These are phyloP conservation scores for Caenorhabditis afra DNA, from an alignment of 2,888 invertebrate species.

Conservation along the genomic window DNA sequence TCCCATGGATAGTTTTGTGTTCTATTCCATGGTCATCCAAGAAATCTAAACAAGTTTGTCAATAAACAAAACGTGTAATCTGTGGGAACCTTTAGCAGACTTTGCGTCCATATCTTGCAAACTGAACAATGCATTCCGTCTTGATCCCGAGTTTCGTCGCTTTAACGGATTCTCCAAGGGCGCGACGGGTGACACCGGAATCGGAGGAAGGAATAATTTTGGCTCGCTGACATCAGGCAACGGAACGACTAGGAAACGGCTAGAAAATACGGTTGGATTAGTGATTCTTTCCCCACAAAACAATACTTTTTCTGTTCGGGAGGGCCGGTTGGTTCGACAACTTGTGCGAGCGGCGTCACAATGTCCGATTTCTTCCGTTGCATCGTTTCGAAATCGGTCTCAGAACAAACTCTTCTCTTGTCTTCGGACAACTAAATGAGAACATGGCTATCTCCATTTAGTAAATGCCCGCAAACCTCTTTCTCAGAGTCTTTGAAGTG, in stretches of 20 bases:
- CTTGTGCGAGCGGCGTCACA: constrained; percentile 29
- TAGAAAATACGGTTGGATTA: constrained; percentile 2
- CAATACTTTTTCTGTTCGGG: constrained; percentile 50
- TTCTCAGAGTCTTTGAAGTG: constrained; percentile 75
- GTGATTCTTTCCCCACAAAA: too few species aligned
- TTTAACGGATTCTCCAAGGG: constrained; percentile 44
- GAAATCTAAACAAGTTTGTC: constrained; percentile 16
- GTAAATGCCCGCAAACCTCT: too few species aligned
- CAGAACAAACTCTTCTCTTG: constrained; percentile 44
- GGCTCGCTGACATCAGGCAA: constrained; percentile 49
- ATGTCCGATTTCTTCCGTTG: constrained; percentile 37
- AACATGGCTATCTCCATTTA: background rate
- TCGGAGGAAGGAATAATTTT: constrained; percentile 40
- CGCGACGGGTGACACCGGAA: constrained; percentile 12
- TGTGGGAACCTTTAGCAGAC: constrained; percentile 29
- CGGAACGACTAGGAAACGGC: constrained; percentile 56
- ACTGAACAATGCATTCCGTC: constrained; percentile 68
- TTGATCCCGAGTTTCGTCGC: constrained; percentile 29
- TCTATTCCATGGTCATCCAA: constrained; percentile 50
- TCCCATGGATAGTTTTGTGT: constrained; percentile 54
- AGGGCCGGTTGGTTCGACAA: constrained; percentile 29
- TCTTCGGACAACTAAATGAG: constrained; percentile 44
- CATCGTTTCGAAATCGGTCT: constrained; percentile 47
- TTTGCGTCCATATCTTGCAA: constrained; percentile 55
- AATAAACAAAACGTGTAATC: too few species aligned